Evolutionary conservation across 2,888 invertebrate genomes (phyloP).

Genomic region (Pheosia tremula): DNA sequence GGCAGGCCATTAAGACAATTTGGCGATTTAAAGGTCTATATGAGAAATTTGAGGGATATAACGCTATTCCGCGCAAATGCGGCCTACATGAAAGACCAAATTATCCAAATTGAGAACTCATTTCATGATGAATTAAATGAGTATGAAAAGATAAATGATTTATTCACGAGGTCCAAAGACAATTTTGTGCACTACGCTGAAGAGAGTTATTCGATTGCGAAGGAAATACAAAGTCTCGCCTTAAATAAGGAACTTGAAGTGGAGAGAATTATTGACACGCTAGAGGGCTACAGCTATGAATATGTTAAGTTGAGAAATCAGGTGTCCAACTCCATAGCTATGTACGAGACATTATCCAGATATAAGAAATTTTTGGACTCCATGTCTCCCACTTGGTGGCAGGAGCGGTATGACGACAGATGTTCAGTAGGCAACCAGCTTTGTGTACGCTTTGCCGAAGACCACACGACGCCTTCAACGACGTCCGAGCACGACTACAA

Average conservation of each 20-base stretch:
- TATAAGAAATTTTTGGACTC: slow-evolving; percentile 44
- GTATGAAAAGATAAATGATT: slow-evolving; percentile 25
- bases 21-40: slow-evolving; percentile 44
- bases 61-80: slow-evolving; percentile 41
- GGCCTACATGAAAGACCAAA: slow-evolving; percentile 45
- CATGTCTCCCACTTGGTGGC: slow-evolving; percentile 40
- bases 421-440: not conserved
- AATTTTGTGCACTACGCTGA: slow-evolving; percentile 40
- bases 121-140: slow-evolving; percentile 28
- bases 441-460: slow-evolving; percentile 9
- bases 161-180: slow-evolving; percentile 23
- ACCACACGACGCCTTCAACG: slow-evolving; percentile 8
- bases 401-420: slow-evolving; percentile 18
- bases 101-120: slow-evolving; percentile 36
- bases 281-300: slow-evolving; percentile 36
- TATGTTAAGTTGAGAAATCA: slow-evolving; percentile 42
- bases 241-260: slow-evolving; percentile 25
- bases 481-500: slow-evolving; percentile 23
- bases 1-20: slow-evolving; percentile 47
- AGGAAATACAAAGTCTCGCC: slow-evolving; percentile 30
- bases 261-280: slow-evolving; percentile 25
- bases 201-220: slow-evolving; percentile 38
- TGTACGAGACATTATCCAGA: slow-evolving; percentile 36
- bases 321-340: slow-evolving; percentile 28
- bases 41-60: slow-evolving; percentile 44